Conservation (phyloP, 2,888 invertebrate genomes). For the Stenodema calcarata region DNA sequence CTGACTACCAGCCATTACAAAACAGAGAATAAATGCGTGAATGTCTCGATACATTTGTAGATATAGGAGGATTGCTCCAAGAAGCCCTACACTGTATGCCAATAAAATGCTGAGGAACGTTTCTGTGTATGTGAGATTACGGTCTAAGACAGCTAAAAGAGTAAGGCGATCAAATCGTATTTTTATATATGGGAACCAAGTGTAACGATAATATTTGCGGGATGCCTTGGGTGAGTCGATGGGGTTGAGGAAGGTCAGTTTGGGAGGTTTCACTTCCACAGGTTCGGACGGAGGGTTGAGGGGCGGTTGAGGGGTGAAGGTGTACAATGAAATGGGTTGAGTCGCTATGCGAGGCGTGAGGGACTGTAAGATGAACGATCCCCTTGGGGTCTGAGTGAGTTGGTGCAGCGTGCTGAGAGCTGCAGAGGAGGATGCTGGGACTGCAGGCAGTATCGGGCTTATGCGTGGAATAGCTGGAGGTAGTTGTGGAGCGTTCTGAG, state of each 20-base stretch:
- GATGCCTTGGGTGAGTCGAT: slow-evolving; percentile 66
- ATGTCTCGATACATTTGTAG: slow-evolving; percentile 89
- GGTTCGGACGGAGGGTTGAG: slow-evolving; percentile 50
- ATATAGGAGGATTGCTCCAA: slow-evolving; percentile 84
- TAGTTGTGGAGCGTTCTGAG: slow-evolving; percentile 64
- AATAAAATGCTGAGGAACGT: slow-evolving; percentile 82
- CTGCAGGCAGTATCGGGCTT: slow-evolving; percentile 50
- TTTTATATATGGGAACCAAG: slow-evolving; percentile 68
- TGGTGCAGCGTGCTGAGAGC: slow-evolving; percentile 53
- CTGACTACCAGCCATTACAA: slow-evolving; percentile 97
- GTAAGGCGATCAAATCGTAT: slow-evolving; percentile 92
- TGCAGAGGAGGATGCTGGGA: slow-evolving; percentile 51
- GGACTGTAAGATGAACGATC: slow-evolving; percentile 52
- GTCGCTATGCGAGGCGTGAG: slow-evolving; percentile 50
- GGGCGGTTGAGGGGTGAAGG: slow-evolving; percentile 40
- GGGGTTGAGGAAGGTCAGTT: slow-evolving; percentile 64
- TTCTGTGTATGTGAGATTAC: slow-evolving; percentile 84
- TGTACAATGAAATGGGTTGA: slow-evolving; percentile 51
- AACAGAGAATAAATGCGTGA: slow-evolving; percentile 92
- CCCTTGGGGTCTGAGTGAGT: slow-evolving; percentile 52
- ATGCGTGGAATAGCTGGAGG: slow-evolving; percentile 27
- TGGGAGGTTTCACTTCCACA: slow-evolving; percentile 16
- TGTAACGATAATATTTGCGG: slow-evolving; percentile 56
- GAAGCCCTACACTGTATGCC: slow-evolving; percentile 82
- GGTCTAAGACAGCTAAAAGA: slow-evolving; percentile 89